Conservation (phyloP, 2,888 invertebrate genomes). For the Latrodectus hesperus region DNA sequence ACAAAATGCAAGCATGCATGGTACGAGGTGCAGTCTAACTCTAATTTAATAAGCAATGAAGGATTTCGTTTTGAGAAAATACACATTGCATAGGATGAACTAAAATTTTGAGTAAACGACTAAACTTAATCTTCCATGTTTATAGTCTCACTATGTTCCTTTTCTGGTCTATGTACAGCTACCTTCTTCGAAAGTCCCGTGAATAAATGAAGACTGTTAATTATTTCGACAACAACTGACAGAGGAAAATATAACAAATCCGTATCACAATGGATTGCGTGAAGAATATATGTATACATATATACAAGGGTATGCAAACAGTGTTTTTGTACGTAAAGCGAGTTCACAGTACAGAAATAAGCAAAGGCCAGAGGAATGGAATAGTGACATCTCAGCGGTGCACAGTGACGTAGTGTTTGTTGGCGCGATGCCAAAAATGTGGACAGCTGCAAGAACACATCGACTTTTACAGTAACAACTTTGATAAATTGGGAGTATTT, state of each 20-base stretch:
- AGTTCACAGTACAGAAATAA: conserved; percentile 58
- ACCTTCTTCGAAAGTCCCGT: neutral
- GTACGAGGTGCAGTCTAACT: no score
- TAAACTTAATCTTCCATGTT: neutral
- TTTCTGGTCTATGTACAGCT: neutral
- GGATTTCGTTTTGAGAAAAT: no score
- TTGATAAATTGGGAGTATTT: no score
- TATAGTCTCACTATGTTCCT: neutral
- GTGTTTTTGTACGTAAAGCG: conserved; percentile 43
- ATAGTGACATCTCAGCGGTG: neutral
- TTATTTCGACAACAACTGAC: neutral
- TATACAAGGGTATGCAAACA: neutral
- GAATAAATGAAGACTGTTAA: neutral
- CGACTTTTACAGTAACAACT: no score
- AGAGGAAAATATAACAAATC: neutral
- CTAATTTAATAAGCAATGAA: no score
- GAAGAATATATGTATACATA: neutral
- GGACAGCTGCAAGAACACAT: no score
- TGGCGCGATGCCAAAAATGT: neutral
- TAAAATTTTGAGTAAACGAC: no score
- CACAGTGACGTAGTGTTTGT: neutral
- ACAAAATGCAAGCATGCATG: no score
- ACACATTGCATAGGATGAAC: no score
- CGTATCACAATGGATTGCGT: neutral
- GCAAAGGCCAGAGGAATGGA: conserved; percentile 49